Evolutionary conservation across 2,797 vertebrate genomes (phyloP), one percentile per base, ranked within the genome.

Genomic region (Peromyscus attwateri): DNA sequence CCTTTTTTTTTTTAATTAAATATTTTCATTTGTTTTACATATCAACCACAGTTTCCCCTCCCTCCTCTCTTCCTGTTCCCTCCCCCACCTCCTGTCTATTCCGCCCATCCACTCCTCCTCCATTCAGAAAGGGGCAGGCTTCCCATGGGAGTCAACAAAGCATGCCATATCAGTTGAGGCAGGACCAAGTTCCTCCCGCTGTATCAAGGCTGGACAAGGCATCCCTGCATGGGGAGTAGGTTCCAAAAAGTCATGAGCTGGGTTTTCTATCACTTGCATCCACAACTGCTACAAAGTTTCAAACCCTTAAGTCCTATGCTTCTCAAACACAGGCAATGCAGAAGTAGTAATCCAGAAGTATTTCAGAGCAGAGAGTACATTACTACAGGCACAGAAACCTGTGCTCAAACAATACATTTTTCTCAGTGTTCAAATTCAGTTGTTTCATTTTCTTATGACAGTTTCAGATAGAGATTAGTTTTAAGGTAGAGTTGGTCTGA

Each of bases 341-440:
- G 40, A 66, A 13, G 11, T 66, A 25, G n/a, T 37, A 19, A 62
- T 76, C 40, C 82, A 46, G 81, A 92, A 95, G 70, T 64, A 79
- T 77, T 94, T 89, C 66, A 96, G 92, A 87, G 91, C 71, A 93
- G 55, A 66, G 81, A 91, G 57, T 88, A 73, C 16, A 6, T 93
- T 89, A 64, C 37, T 17, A 46, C 2, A 80, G 79, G 19, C 25
- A 79, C 17, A 89, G 71, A 89, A 60, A 87, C 34, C 81, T 4
- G 2, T 29, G 46, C 19, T 11, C 57, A 52, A 68, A 89, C n/a
- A 37, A 40, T 25, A 23, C 16, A 1, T 14, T 60, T 80, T 55
- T 1, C 31, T 57, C 34, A 13, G 3, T 57, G 49, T 80, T 80
- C 34, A 80, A 55, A 80, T 80, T 80, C 31, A 40, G 79, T 81